These are phyloP conservation scores for Sitobion miscanthi DNA, from an alignment of 1,140 invertebrate species.

Conservation along the genomic window DNA sequence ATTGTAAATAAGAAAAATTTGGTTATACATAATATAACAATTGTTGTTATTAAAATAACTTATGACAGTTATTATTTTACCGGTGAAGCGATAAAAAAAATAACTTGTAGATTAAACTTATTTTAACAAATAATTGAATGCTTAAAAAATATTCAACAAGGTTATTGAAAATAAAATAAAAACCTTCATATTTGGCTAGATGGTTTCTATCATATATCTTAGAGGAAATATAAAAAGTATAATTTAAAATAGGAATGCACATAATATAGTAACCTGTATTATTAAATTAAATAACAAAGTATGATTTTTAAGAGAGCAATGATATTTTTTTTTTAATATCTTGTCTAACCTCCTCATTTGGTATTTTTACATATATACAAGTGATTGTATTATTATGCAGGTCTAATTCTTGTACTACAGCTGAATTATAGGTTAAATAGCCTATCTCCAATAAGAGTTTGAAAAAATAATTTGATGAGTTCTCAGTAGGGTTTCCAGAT, in stretches of 20 bases:
- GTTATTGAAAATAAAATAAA: background rate
- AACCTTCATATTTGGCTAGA: background rate
- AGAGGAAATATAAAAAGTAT: background rate
- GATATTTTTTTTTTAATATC: background rate
- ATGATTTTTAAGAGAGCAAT: background rate
- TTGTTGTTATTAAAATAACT: background rate
- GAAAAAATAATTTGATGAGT: background rate
- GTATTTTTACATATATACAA: background rate
- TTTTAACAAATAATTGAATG: background rate
- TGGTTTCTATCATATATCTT: background rate
- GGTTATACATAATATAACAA: background rate
- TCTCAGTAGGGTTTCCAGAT: background rate
- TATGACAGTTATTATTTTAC: background rate
- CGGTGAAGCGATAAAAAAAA: background rate
- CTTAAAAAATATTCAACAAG: background rate
- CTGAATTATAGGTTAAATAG: background rate
- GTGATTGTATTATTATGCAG: accelerated
- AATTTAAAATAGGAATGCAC: background rate
- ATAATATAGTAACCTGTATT: background rate
- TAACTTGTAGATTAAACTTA: background rate
- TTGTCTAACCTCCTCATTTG: background rate
- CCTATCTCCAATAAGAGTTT: background rate
- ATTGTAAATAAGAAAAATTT: background rate
- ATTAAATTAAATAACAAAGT: background rate
- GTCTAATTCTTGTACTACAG: background rate